Evolutionary conservation across 2,797 vertebrate species (phyloP).

Genomic region (Phaenicophaeus curvirostris): DNA sequence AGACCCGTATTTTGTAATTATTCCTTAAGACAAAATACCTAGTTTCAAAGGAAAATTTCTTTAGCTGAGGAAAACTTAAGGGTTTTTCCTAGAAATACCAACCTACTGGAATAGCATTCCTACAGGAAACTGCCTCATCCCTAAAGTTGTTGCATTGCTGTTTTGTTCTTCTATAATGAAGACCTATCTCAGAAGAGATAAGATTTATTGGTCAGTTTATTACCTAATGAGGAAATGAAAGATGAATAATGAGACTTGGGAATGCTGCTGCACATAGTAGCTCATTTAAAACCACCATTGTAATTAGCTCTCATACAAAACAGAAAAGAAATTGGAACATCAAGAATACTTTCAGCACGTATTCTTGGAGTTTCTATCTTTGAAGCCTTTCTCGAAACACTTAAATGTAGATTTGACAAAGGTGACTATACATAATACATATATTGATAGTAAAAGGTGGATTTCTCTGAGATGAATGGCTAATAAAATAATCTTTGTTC

Average conservation of each 20-base stretch:
- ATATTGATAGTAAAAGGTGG: not conserved
- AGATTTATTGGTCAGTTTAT: slow-evolving; percentile 7
- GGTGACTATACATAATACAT: not conserved
- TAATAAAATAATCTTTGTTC: not conserved
- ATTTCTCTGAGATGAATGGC: not conserved
- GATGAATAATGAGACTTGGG: not conserved
- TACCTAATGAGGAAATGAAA: slow-evolving; percentile 6
- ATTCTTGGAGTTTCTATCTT: not conserved
- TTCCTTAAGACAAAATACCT: not conserved
- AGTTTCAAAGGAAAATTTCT: not conserved
- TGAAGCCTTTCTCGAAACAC: not conserved
- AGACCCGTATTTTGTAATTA: not conserved
- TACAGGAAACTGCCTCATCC: not conserved
- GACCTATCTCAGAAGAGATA: not conserved
- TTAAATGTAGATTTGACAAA: not conserved
- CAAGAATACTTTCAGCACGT: not conserved
- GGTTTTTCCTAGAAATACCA: not conserved
- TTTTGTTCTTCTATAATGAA: slow-evolving; percentile 8
- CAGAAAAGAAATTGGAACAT: not conserved
- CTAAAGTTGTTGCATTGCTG: not conserved
- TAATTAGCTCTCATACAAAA: not conserved
- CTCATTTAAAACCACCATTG: not conserved
- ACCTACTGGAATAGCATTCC: not conserved
- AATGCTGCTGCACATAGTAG: not conserved
- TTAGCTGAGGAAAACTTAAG: not conserved